A percentile compares a stretch with the other conserved stretches of the same genome.
phyloP scores from a whole-genome alignment of 1,140 invertebrate species.

The Microplitis mediator region DNA sequence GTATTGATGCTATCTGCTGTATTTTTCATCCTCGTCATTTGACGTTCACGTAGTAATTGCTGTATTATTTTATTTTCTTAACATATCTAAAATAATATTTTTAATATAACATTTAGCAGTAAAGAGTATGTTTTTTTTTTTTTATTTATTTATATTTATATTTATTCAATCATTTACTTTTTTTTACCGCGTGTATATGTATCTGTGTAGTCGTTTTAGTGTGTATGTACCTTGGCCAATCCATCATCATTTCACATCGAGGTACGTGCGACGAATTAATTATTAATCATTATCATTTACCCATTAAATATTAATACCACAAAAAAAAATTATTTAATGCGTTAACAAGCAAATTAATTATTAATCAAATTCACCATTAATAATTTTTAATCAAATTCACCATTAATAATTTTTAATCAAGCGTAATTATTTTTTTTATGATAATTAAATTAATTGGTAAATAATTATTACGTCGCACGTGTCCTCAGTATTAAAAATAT shows the following conservation, averaged over 20 bases:
- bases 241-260: not conserved
- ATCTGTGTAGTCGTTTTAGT: not conserved
- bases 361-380: too few relatives aligned
- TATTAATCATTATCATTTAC: too few relatives aligned
- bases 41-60: slow-evolving; percentile 36
- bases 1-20: slow-evolving; percentile 30
- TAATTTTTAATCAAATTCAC: too few relatives aligned
- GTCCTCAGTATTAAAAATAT: too few relatives aligned
- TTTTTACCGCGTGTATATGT: slow-evolving; percentile 15
- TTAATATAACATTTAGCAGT: slow-evolving; percentile 34
- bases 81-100: slow-evolving; percentile 41
- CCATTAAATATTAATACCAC: too few relatives aligned
- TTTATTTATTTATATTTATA: slow-evolving; percentile 2
- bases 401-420: too few relatives aligned
- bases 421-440: too few relatives aligned
- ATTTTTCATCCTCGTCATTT: slow-evolving; percentile 31
- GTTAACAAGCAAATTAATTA: too few relatives aligned
- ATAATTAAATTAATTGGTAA: too few relatives aligned
- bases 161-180: not conserved
- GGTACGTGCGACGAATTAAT: not conserved
- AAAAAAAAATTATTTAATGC: too few relatives aligned
- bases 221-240: slow-evolving; percentile 3
- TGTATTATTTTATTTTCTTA: slow-evolving; percentile 25
- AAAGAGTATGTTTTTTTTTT: slow-evolving; percentile 17
- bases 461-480: too few relatives aligned